Percentiles rank a stretch among this genome's conserved stretches.
Evolutionary conservation across 2,113 vertebrate species (phyloP).

Genomic region (Lagopus leucura): DNA sequence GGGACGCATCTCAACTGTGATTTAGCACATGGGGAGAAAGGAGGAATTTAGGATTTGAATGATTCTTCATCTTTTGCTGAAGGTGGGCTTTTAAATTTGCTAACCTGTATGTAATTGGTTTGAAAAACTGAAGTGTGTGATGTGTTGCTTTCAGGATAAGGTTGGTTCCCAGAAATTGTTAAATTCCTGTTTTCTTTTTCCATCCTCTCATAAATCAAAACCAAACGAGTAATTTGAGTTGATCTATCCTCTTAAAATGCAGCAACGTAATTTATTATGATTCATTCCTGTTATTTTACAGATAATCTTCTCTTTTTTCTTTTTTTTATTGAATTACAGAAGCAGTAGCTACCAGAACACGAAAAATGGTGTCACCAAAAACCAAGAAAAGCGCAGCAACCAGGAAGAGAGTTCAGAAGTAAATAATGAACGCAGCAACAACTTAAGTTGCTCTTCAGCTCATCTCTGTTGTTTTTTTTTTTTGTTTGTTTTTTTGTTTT

Average conservation of each 20-base stretch:
- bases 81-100: not conserved
- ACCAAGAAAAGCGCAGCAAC: constrained; percentile 50
- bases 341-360: constrained; percentile 2
- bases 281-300: not conserved
- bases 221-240: not conserved
- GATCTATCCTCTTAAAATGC: not conserved
- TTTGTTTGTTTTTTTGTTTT: not conserved
- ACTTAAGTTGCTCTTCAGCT: not conserved
- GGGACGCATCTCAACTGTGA: not conserved
- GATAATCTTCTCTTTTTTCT: not conserved
- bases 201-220: not conserved
- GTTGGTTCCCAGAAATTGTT: not conserved
- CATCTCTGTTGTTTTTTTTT: not conserved
- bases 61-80: not conserved
- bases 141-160: not conserved
- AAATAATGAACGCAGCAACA: constrained; percentile 15
- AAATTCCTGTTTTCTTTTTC: not conserved
- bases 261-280: not conserved
- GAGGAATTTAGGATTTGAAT: not conserved
- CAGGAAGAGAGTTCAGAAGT: constrained; percentile 74
- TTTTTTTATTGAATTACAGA: constrained; percentile 44
- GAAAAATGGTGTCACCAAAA: constrained; percentile 34
- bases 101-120: not conserved
- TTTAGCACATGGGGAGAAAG: not conserved
- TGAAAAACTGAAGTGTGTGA: not conserved